Evolutionary conservation across 2,797 vertebrate genomes (phyloP), one percentile per base, ranked within the genome.

Genomic region (Melopsittacus undulatus): DNA sequence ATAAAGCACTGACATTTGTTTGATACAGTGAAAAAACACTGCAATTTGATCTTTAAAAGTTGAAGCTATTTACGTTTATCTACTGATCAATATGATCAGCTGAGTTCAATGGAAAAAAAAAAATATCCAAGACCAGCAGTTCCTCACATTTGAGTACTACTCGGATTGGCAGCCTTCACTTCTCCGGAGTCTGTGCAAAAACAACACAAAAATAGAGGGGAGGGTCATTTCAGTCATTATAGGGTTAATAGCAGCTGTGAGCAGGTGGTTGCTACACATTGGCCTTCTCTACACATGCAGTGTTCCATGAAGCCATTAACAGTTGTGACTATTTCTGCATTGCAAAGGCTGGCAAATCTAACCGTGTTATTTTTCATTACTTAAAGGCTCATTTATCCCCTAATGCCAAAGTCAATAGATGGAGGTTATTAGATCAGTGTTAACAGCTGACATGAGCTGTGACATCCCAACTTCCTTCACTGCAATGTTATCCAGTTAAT

Each of bases 51-150:
- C 97, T 98, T 98, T 97, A 98, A 97, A 98, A 98, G 97, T 98
- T 97, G 97, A 98, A 98, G 98, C 98, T 98, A 98, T 98, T 98
- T 98, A 98, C 96, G 97, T 98, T 98, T 98, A 98, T 97, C 96
- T 98, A 98, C 99, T 98, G 99, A 99, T 99, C 99, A 99, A 99
- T 99, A 99, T 99, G 99, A 99, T 99, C 99, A 99, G 99, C 96
- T 98, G 98, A 98, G 98, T 98, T 98, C 98, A 98, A 99, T 98
- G 98, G 98, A 96, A 97, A 97, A 97, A 97, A 64, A 82, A 96
- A 97, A 95, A 97, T 66, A 98, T 97, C 98, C 98, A 98, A 98
- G 98, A 98, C 97, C 97, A 98, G 98, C 98, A 98, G 98, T 98
- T 98, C 98, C 98, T 98, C 98, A 98, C 98, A 98, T 98, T 96